These are phyloP conservation scores for Psittacula cyanocephala DNA, from an alignment of 2,113 vertebrate genomes.

Conservation along the genomic window DNA sequence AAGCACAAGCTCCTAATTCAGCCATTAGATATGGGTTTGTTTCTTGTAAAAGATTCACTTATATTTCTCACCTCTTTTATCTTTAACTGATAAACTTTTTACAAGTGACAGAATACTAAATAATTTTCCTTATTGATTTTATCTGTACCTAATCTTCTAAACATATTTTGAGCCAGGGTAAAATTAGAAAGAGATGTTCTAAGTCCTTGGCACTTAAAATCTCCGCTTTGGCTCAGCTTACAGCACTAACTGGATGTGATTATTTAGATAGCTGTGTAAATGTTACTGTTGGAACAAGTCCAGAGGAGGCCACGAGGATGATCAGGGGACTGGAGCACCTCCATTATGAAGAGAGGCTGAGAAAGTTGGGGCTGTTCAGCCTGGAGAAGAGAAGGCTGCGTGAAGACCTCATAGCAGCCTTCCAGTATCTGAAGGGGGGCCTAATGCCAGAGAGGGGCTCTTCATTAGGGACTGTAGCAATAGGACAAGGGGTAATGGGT, in stretches of 20 bases:
- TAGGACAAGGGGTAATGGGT: neutral
- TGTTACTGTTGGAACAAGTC: neutral
- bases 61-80: slow-evolving; percentile 31
- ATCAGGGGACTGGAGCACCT: too few relatives aligned
- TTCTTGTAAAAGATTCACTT: slow-evolving; percentile 5
- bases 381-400: too few relatives aligned
- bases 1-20: neutral
- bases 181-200: slow-evolving; percentile 56
- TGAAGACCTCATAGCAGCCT: too few relatives aligned
- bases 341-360: too few relatives aligned
- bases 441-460: neutral
- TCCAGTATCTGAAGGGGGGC: neutral
- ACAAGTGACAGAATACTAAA: slow-evolving; percentile 10
- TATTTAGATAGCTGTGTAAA: slow-evolving; percentile 41
- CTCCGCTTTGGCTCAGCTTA: neutral
- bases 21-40: neutral
- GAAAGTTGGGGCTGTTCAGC: too few relatives aligned
- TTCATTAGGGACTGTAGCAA: neutral
- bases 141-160: slow-evolving; percentile 39
- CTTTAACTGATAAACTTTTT: slow-evolving; percentile 15
- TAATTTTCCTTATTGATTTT: slow-evolving; percentile 39
- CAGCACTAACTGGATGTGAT: neutral
- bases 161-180: slow-evolving; percentile 23
- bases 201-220: slow-evolving; percentile 23
- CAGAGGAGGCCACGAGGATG: neutral